These are phyloP conservation scores for Acropora yongei DNA, from an alignment of 64 coral and sea anemone species.

Conservation along the genomic window DNA sequence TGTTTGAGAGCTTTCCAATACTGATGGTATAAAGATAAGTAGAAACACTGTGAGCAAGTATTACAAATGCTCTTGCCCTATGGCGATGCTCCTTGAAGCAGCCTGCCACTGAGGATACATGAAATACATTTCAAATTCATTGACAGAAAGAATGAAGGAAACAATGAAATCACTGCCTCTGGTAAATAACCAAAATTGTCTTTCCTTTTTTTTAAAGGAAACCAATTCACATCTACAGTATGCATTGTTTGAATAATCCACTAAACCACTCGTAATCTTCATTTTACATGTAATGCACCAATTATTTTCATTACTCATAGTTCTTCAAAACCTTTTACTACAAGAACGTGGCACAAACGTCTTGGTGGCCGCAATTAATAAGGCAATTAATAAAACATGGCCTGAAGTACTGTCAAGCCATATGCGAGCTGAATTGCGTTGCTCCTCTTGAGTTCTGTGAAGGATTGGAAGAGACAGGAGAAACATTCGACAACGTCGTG, in stretches of 20 bases:
- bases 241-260: too few relatives aligned
- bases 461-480: not conserved
- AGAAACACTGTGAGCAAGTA: conserved; percentile 13
- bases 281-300: too few relatives aligned
- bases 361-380: not conserved
- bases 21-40: conserved; percentile 4
- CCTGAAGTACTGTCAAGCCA: conserved; percentile 42
- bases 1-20: not conserved
- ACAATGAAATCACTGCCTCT: conserved; percentile 11
- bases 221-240: too few relatives aligned
- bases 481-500: conserved; percentile 3
- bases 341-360: not conserved
- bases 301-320: not conserved
- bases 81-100: not conserved
- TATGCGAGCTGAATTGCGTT: conserved; percentile 1
- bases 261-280: too few relatives aligned
- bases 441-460: not conserved
- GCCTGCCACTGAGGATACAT: not conserved
- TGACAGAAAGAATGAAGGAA: conserved; percentile 19
- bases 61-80: not conserved
- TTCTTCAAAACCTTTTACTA: not conserved
- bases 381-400: not conserved
- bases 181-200: not conserved
- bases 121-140: conserved; percentile 20
- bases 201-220: not conserved